These are phyloP conservation scores for Corapipo altera DNA, from an alignment of 2,113 vertebrate species.

Conservation along the genomic window DNA sequence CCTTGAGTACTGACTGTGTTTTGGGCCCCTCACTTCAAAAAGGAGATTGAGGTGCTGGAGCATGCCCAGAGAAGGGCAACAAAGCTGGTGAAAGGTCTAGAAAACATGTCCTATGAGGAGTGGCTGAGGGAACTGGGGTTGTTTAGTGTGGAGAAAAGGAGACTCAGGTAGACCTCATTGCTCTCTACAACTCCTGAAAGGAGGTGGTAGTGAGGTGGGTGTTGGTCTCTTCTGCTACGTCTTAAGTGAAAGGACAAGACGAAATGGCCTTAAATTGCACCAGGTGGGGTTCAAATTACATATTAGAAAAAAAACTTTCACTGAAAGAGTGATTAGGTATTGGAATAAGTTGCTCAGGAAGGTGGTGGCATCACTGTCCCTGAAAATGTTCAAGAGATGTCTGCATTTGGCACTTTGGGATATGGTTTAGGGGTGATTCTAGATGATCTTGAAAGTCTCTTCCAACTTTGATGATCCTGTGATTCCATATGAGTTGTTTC, in stretches of 20 bases:
- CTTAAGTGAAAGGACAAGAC: background rate
- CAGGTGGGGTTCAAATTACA: background rate
- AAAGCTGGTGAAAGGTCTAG: background rate
- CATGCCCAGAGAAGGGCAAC: background rate
- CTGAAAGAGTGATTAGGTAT: background rate
- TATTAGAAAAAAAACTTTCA: background rate
- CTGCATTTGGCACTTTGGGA: background rate
- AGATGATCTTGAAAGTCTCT: background rate
- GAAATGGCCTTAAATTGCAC: background rate
- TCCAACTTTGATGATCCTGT: background rate
- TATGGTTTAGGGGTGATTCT: background rate
- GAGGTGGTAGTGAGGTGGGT: background rate
- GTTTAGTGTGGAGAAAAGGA: background rate
- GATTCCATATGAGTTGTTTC: background rate
- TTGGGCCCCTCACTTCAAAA: background rate
- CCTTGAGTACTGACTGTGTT: background rate
- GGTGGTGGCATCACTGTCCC: background rate
- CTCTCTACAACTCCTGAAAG: background rate
- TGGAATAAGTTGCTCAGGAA: background rate
- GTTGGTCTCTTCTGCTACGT: background rate
- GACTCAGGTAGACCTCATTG: background rate
- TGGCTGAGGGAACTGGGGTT: fast-evolving
- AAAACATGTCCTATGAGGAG: background rate
- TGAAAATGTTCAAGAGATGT: background rate
- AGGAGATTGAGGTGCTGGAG: background rate